Conservation (phyloP, 2,888 invertebrate genomes). For the Phengaris arion region DNA sequence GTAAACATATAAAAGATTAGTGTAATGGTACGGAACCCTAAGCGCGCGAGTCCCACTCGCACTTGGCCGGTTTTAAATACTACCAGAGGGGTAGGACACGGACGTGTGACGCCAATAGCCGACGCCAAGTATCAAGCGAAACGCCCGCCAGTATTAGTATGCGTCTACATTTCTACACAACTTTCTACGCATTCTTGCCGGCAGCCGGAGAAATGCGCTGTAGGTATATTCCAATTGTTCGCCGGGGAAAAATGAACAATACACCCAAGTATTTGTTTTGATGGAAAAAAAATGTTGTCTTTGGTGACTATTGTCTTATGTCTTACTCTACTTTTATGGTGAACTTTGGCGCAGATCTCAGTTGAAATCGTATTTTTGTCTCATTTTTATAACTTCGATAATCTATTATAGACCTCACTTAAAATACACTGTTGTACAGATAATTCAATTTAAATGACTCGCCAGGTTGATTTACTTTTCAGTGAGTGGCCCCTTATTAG, state of each 20-base stretch:
- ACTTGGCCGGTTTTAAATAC: too few species aligned
- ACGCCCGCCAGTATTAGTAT: conserved; percentile 70
- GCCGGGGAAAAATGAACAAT: conserved; percentile 9
- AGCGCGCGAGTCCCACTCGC: too few species aligned
- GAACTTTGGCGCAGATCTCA: not conserved
- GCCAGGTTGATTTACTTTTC: not conserved
- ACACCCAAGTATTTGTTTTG: not conserved
- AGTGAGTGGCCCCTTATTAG: not conserved
- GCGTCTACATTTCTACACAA: conserved; percentile 68
- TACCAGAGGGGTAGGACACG: too few species aligned
- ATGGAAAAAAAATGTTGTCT: not conserved
- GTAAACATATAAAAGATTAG: too few species aligned
- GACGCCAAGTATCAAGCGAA: conserved; percentile 49
- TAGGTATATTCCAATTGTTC: conserved; percentile 54
- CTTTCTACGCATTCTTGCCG: conserved; percentile 78
- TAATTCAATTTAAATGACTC: too few species aligned
- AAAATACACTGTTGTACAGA: too few species aligned
- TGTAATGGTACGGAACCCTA: too few species aligned
- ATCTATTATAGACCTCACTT: not conserved
- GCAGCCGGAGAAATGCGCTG: conserved; percentile 70
- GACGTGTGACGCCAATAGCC: conserved; percentile 3
- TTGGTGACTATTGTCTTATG: not conserved
- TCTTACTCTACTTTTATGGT: not conserved
- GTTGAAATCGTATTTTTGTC: not conserved
- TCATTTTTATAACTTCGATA: not conserved